These are phyloP conservation scores for Chrysomallon squamiferum DNA, from an alignment of 1,140 invertebrate species.

Conservation along the genomic window DNA sequence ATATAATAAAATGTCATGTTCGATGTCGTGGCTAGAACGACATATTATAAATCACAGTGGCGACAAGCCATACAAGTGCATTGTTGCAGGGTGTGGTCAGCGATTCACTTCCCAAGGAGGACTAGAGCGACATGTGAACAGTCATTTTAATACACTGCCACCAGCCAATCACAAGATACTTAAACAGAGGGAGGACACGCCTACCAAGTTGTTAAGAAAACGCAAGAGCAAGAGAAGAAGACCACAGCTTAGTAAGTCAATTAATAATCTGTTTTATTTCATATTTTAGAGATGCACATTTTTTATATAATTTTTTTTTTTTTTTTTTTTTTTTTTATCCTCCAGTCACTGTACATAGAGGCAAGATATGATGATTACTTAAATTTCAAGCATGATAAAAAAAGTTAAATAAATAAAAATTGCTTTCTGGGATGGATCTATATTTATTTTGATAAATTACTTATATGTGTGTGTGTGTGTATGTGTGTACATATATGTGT, in stretches of 20 bases:
- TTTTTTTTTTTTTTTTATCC: no score
- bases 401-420: no score
- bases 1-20: conserved; percentile 88
- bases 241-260: conserved; percentile 65
- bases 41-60: conserved; percentile 91
- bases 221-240: conserved; percentile 86
- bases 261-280: neutral
- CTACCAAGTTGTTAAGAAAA: conserved; percentile 79
- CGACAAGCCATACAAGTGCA: conserved; percentile 90
- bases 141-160: conserved; percentile 80
- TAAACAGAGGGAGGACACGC: conserved; percentile 66
- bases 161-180: conserved; percentile 45
- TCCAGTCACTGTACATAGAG: no score
- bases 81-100: conserved; percentile 89
- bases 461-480: no score
- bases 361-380: no score
- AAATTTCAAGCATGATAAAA: no score
- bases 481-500: no score
- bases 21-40: conserved; percentile 88
- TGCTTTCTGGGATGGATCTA: no score
- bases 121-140: conserved; percentile 90
- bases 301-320: no score
- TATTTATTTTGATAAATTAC: no score
- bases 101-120: conserved; percentile 90
- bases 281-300: no score